These are phyloP conservation scores for Vandiemenella viatica DNA, from an alignment of 2,888 invertebrate species.

Conservation along the genomic window DNA sequence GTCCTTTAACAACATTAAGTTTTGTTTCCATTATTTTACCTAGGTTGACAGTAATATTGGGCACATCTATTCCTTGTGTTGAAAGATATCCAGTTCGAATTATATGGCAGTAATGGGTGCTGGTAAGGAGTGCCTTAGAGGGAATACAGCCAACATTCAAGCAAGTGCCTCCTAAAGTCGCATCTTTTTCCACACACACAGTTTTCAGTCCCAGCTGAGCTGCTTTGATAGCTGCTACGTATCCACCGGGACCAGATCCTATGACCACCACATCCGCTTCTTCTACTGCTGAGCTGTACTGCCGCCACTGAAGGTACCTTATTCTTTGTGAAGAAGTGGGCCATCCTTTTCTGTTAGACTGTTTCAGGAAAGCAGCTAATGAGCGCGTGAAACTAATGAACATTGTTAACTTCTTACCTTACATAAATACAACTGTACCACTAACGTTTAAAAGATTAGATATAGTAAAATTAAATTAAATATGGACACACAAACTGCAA, in stretches of 20 bases:
- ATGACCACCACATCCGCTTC: conserved; percentile 41
- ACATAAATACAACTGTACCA: too few relatives aligned
- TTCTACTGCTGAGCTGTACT: too few relatives aligned
- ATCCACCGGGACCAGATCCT: conserved; percentile 47
- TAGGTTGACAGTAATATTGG: neutral
- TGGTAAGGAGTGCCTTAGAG: conserved; percentile 87
- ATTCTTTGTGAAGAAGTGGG: too few relatives aligned
- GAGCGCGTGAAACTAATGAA: too few relatives aligned
- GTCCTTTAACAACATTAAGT: neutral
- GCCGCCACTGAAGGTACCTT: too few relatives aligned
- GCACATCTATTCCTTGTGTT: neutral
- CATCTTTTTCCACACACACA: conserved; percentile 85
- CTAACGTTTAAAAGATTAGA: too few relatives aligned
- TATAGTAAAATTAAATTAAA: too few relatives aligned
- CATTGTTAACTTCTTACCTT: too few relatives aligned
- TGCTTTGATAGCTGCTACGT: conserved; percentile 50
- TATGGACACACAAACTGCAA: too few relatives aligned
- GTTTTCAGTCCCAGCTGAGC: conserved; percentile 56
- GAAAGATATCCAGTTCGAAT: neutral
- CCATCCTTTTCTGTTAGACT: too few relatives aligned
- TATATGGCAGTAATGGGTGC: conserved; percentile 79
- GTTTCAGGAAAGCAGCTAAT: too few relatives aligned
- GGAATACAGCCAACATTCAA: conserved; percentile 99
- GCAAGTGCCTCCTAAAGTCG: conserved; percentile 93
- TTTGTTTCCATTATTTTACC: neutral